These are phyloP conservation scores for Darevskia nairensis DNA, from an alignment of 2,797 vertebrate genomes.

Conservation along the genomic window DNA sequence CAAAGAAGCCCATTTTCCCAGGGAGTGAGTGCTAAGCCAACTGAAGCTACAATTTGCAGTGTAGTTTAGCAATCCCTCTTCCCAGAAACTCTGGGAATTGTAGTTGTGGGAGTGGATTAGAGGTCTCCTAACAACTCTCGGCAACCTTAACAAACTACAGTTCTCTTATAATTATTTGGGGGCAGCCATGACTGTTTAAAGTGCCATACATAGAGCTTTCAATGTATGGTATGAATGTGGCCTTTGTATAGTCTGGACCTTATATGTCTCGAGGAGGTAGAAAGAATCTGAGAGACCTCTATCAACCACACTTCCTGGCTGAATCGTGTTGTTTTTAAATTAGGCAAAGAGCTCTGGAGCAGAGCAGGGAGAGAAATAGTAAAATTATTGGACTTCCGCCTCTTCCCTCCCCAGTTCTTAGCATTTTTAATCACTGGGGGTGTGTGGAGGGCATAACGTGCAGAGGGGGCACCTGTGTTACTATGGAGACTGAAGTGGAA, in stretches of 20 bases:
- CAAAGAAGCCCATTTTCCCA: neutral
- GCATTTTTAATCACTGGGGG: conserved; percentile 83
- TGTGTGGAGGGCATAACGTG: conserved; percentile 26
- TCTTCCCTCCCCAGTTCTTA: conserved; percentile 72
- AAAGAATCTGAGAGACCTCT: neutral
- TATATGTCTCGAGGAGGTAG: neutral
- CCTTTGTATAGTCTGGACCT: neutral
- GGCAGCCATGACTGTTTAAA: too few species aligned
- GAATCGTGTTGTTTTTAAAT: neutral
- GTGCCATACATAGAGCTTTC: too few species aligned
- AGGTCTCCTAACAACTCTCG: too few species aligned
- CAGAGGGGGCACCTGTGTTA: conserved; percentile 76
- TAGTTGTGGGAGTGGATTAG: too few species aligned
- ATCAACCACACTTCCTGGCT: neutral
- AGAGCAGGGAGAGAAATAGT: neutral
- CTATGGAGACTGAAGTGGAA: conserved; percentile 82
- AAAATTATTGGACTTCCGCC: neutral
- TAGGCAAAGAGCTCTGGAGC: neutral
- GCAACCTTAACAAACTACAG: too few species aligned
- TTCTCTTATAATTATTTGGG: too few species aligned
- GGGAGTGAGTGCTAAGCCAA: neutral
- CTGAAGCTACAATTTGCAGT: neutral
- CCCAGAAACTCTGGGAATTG: too few species aligned
- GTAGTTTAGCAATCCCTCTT: too few species aligned
- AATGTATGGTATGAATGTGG: too few species aligned